Evolutionary conservation across 2,113 vertebrate genomes (phyloP).

Genomic region (Apodemus speciosus): DNA sequence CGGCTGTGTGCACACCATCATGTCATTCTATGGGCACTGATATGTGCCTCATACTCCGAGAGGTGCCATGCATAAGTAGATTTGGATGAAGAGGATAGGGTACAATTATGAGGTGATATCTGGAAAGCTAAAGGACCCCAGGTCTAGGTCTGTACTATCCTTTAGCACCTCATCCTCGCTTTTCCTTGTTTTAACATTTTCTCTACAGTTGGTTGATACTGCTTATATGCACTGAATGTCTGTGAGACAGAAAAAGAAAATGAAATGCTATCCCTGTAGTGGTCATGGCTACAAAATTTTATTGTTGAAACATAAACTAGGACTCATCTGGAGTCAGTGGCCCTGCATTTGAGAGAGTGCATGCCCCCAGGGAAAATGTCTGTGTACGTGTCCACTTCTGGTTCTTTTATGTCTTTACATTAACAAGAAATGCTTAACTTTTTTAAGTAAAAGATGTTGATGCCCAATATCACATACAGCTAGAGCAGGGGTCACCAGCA

Average conservation of each 20-base stretch:
- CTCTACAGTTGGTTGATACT: neutral
- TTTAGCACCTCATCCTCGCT: neutral
- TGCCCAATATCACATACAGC: neutral
- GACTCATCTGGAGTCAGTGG: neutral
- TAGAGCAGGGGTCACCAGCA: neutral
- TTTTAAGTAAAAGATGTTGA: neutral
- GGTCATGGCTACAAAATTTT: accelerated
- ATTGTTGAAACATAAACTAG: neutral
- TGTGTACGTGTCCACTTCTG: neutral
- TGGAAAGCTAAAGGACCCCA: neutral
- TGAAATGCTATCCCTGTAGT: accelerated
- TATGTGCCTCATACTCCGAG: neutral
- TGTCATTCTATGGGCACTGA: neutral
- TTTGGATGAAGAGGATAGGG: neutral
- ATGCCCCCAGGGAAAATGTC: neutral
- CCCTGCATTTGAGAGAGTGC: neutral
- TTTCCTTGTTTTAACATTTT: neutral
- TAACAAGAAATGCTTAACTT: neutral
- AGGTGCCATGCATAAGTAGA: neutral
- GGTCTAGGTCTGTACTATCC: neutral
- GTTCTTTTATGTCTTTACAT: neutral
- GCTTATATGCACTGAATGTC: neutral
- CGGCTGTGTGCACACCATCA: neutral
- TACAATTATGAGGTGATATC: neutral
- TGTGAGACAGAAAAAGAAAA: accelerated